Evolutionary conservation across 2,797 vertebrate species (phyloP).

Genomic region (Heteromormyrus szaboi): DNA sequence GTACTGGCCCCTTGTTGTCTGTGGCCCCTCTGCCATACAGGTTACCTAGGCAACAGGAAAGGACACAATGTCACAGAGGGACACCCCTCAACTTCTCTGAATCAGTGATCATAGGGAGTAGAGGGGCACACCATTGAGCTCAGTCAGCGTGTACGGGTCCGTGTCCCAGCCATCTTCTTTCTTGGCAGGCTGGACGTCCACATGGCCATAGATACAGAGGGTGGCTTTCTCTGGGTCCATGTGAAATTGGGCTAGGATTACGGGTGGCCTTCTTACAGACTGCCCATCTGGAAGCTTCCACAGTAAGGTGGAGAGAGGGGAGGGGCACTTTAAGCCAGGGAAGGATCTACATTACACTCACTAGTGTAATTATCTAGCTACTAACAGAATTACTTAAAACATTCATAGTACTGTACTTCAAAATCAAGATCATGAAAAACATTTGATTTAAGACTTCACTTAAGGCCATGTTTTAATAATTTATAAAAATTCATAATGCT

Average conservation of each 20-base stretch:
- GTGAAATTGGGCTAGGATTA: slow-evolving; percentile 56
- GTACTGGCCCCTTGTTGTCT: slow-evolving; percentile 41
- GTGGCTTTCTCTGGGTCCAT: slow-evolving; percentile 54
- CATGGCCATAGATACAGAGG: slow-evolving; percentile 63
- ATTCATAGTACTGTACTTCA: neutral
- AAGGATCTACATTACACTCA: neutral
- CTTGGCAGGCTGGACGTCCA: slow-evolving; percentile 66
- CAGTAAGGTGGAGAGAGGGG: neutral
- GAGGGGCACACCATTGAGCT: slow-evolving; percentile 48
- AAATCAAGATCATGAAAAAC: neutral
- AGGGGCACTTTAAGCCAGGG: neutral
- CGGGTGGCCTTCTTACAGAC: slow-evolving; percentile 51
- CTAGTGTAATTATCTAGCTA: neutral
- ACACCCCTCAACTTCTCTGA: neutral
- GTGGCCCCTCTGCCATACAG: slow-evolving; percentile 39
- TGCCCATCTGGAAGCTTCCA: slow-evolving; percentile 50
- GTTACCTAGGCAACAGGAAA: slow-evolving; percentile 28
- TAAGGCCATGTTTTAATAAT: neutral
- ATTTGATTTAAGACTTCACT: neutral
- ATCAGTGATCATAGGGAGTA: neutral
- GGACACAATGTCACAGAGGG: neutral
- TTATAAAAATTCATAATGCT: neutral
- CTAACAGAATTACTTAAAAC: neutral
- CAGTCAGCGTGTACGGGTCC: slow-evolving; percentile 53
- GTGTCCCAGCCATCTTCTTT: slow-evolving; percentile 60